Percentiles rank a stretch among this genome's conserved stretches.
Conservation (phyloP, 1,140 invertebrate species). For the Trissolcus basalis region DNA sequence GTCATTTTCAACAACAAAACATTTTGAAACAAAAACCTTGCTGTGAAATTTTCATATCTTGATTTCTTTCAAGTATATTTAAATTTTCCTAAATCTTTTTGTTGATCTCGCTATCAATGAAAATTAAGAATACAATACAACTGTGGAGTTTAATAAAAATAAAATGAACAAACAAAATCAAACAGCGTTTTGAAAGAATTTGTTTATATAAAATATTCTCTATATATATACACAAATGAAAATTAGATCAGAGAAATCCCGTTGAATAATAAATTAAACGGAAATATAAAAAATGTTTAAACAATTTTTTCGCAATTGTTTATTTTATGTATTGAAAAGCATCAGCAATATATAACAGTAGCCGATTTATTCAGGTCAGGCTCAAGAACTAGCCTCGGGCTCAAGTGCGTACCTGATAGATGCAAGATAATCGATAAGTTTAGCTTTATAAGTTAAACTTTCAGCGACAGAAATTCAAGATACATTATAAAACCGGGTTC, state of each 20-base stretch:
- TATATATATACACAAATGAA: no score
- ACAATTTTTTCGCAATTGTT: constrained; percentile 6
- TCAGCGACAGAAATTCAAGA: constrained; percentile 20
- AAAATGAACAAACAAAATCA: no score
- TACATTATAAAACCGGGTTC: constrained; percentile 4
- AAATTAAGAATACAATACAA: no score
- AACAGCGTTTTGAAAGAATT: no score
- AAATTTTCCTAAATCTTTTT: no score
- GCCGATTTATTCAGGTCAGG: constrained; percentile 47
- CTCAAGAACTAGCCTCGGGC: constrained; percentile 39
- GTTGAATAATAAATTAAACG: no score
- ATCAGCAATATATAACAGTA: constrained; percentile 28
- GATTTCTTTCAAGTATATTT: no score
- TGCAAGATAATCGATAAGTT: constrained; percentile 48
- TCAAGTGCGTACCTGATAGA: constrained; percentile 41
- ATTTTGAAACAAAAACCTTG: not conserved
- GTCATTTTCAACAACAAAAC: not conserved
- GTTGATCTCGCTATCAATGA: no score
- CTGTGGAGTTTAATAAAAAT: no score
- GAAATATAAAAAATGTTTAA: not conserved
- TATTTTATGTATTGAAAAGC: constrained; percentile 10
- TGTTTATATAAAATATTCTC: no score
- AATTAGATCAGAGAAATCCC: no score
- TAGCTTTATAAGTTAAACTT: constrained; percentile 33
- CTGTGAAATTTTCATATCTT: no score